These are phyloP conservation scores for Phania funesta DNA, from an alignment of 2,888 invertebrate species.

Conservation along the genomic window DNA sequence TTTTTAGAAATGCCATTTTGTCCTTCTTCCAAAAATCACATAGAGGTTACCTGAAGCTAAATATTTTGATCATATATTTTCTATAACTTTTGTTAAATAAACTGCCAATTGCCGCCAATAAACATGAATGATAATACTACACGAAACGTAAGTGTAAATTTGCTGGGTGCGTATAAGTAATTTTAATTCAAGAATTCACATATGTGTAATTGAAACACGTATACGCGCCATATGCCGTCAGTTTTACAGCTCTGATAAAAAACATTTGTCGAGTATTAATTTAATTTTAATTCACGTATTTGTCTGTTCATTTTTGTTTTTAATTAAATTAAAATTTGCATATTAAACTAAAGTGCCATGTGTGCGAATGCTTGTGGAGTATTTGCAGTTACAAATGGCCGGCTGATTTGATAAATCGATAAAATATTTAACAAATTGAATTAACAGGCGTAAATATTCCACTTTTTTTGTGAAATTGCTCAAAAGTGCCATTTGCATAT, in stretches of 20 bases:
- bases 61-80: too few relatives aligned
- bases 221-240: background rate
- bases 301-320: conserved; percentile 43
- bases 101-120: too few relatives aligned
- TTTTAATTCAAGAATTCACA: background rate
- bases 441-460: conserved; percentile 17
- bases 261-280: conserved; percentile 54
- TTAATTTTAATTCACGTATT: conserved; percentile 53
- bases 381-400: conserved; percentile 23
- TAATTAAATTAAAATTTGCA: conserved; percentile 56
- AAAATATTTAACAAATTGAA: conserved; percentile 34
- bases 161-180: background rate
- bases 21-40: too few relatives aligned
- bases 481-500: background rate
- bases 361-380: background rate
- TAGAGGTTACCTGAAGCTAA: too few relatives aligned
- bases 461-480: background rate
- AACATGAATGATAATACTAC: background rate
- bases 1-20: too few relatives aligned
- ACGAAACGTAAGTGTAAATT: too few relatives aligned
- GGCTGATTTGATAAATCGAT: conserved; percentile 39
- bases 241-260: conserved; percentile 4
- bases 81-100: too few relatives aligned
- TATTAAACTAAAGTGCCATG: conserved; percentile 8
- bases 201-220: background rate